Conservation (phyloP, 2,888 invertebrate species). For the Morinoia aosen region DNA sequence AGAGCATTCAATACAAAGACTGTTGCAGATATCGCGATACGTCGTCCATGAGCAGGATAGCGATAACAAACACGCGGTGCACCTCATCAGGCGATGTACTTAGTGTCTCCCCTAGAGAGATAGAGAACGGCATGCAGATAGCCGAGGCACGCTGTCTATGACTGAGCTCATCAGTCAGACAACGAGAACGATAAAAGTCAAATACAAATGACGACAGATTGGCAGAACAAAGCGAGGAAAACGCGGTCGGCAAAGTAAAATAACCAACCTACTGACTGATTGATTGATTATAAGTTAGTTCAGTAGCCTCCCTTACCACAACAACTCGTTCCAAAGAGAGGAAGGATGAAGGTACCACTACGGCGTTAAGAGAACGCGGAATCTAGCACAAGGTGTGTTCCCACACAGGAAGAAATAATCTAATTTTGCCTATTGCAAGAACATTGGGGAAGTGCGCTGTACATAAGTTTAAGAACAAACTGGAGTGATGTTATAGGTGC, state of each 20-base stretch:
- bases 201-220: not conserved
- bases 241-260: not conserved
- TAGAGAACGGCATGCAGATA: not conserved
- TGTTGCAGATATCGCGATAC: not conserved
- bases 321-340: too few species aligned
- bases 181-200: not conserved
- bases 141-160: not conserved
- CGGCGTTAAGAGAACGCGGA: too few species aligned
- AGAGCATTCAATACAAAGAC: not conserved
- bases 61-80: not conserved
- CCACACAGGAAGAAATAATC: too few species aligned
- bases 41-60: not conserved
- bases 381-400: too few species aligned
- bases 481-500: too few species aligned
- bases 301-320: too few species aligned
- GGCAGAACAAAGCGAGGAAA: not conserved
- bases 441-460: too few species aligned
- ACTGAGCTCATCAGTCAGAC: not conserved
- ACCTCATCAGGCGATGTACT: not conserved
- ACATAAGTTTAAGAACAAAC: too few species aligned
- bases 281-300: too few species aligned
- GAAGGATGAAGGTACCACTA: too few species aligned
- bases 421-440: too few species aligned
- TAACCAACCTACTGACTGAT: not conserved
- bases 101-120: not conserved